Conservation (phyloP, 2,888 invertebrate genomes). For the Drosophila monieri region DNA sequence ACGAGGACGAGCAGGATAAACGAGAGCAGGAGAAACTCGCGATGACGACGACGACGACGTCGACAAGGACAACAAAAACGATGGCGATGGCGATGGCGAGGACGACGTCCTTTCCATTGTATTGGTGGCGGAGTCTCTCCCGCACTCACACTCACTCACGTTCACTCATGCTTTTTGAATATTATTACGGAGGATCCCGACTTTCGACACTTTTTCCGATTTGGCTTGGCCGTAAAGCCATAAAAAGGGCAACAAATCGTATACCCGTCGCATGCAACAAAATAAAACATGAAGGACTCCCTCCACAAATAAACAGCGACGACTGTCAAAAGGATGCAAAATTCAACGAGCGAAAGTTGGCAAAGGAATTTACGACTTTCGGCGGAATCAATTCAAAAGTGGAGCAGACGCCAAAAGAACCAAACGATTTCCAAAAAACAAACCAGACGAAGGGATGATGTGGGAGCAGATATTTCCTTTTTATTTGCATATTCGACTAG, state of each 20-base stretch:
- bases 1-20: slow-evolving; percentile 51
- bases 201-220: slow-evolving; percentile 64
- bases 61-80: slow-evolving; percentile 36
- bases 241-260: slow-evolving; percentile 45
- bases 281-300: slow-evolving; percentile 48
- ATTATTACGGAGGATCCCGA: slow-evolving; percentile 76
- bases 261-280: slow-evolving; percentile 26
- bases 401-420: slow-evolving; percentile 43
- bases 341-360: slow-evolving; percentile 66
- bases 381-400: slow-evolving; percentile 74
- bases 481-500: slow-evolving; percentile 43
- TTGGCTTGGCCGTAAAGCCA: slow-evolving; percentile 52
- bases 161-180: slow-evolving; percentile 62
- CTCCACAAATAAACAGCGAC: slow-evolving; percentile 31
- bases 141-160: slow-evolving; percentile 28
- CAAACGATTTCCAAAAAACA: slow-evolving; percentile 15
- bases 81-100: slow-evolving; percentile 12
- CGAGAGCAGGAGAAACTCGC: slow-evolving; percentile 61
- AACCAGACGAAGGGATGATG: slow-evolving; percentile 20
- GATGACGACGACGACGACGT: slow-evolving; percentile 61
- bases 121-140: slow-evolving; percentile 36
- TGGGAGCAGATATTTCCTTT: slow-evolving; percentile 18
- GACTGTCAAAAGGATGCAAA: slow-evolving; percentile 40
- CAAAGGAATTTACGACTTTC: slow-evolving; percentile 78
- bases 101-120: slow-evolving; percentile 50